Conservation (phyloP, 2,113 vertebrate species). For the Ibidorhyncha struthersii region DNA sequence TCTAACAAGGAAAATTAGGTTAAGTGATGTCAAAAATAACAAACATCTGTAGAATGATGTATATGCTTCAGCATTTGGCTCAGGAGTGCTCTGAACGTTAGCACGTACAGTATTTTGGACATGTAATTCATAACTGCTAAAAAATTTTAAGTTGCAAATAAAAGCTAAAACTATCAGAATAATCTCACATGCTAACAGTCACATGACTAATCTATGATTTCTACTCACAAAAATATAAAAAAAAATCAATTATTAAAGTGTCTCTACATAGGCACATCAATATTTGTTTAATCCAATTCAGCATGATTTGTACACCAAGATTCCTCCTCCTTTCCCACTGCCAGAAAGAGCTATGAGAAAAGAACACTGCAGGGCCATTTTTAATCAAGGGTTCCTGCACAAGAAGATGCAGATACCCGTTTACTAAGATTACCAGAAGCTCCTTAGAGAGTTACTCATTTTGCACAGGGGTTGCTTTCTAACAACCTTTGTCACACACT, state of each 20-base stretch:
- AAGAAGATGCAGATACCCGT: neutral
- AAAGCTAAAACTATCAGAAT: neutral
- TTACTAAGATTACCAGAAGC: neutral
- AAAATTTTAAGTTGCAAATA: neutral
- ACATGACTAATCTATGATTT: neutral
- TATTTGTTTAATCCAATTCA: neutral
- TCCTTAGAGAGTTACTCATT: too few species aligned
- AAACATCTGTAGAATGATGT: neutral
- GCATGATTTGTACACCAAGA: neutral
- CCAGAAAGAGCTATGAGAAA: neutral
- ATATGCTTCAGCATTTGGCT: neutral
- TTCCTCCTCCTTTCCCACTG: neutral
- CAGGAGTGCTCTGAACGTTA: neutral
- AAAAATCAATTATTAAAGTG: neutral
- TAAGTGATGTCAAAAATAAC: neutral
- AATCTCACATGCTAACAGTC: neutral
- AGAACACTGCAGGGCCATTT: neutral
- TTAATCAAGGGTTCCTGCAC: neutral
- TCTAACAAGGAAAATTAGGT: neutral
- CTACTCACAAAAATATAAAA: neutral
- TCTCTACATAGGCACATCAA: neutral
- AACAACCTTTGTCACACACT: too few species aligned
- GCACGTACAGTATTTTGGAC: neutral
- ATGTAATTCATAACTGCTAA: neutral
- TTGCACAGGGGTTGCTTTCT: too few species aligned